Evolutionary conservation across 2,113 vertebrate species (phyloP).

Genomic region (Trichomycterus rosablanca): DNA sequence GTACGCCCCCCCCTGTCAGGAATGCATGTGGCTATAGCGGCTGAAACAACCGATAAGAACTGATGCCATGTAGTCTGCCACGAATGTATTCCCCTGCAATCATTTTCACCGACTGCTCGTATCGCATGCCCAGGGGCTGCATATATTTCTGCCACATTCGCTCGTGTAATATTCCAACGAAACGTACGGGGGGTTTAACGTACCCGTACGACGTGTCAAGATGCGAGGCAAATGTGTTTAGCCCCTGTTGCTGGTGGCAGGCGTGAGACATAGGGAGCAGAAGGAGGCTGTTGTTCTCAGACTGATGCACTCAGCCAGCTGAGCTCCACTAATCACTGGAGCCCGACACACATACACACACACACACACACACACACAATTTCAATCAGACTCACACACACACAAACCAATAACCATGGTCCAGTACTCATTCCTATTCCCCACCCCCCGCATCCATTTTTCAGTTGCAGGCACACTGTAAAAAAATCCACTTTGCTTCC

Average conservation of each 20-base stretch:
- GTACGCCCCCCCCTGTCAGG: too few relatives aligned
- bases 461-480: slow-evolving; percentile 32
- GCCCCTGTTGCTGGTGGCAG: slow-evolving; percentile 3
- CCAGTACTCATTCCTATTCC: slow-evolving; percentile 22
- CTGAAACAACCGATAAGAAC: too few relatives aligned
- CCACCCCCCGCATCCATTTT: slow-evolving; percentile 36
- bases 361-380: slow-evolving; percentile 15
- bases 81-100: background rate
- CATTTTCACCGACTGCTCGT: background rate
- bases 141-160: background rate
- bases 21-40: background rate
- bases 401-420: slow-evolving; percentile 43
- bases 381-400: background rate
- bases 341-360: slow-evolving; percentile 18
- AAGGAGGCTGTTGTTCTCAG: background rate
- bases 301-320: slow-evolving; percentile 16
- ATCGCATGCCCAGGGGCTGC: background rate
- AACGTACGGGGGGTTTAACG: background rate
- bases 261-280: slow-evolving; percentile 1
- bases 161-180: too few relatives aligned
- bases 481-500: slow-evolving; percentile 26
- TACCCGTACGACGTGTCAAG: background rate
- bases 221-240: slow-evolving; percentile 10
- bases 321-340: slow-evolving; percentile 27
- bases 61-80: too few relatives aligned